Percentiles rank a stretch among this genome's conserved stretches.
Conservation (phyloP, 2,888 invertebrate species). For the Zaprionus obscuricornis region DNA sequence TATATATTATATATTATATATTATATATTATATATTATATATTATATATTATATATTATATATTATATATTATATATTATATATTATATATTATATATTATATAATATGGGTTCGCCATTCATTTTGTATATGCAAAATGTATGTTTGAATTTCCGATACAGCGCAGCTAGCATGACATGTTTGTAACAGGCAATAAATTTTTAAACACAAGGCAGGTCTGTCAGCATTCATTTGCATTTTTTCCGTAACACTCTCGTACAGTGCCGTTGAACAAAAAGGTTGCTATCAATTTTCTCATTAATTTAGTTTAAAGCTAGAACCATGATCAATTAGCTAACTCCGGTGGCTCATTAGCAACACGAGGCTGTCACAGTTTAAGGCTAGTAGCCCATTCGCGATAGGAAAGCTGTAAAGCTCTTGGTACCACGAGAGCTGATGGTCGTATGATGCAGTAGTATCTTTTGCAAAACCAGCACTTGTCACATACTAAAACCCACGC, state of each 20-base stretch:
- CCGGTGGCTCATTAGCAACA: slow-evolving; percentile 58
- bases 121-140: slow-evolving; percentile 65
- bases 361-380: no score
- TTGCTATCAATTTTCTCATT: slow-evolving; percentile 58
- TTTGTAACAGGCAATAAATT: slow-evolving; percentile 44
- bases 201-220: neutral
- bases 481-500: no score
- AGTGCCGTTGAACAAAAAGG: slow-evolving; percentile 1
- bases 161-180: slow-evolving; percentile 28
- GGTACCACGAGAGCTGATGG: no score
- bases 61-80: neutral
- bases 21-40: neutral
- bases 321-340: slow-evolving; percentile 50
- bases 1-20: no score
- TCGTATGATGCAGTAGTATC: no score
- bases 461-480: no score
- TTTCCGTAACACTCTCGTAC: neutral
- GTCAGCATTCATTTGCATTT: neutral
- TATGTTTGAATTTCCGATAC: slow-evolving; percentile 13
- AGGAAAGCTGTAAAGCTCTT: slow-evolving; percentile 1
- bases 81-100: neutral
- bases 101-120: slow-evolving; percentile 38
- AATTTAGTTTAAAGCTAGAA: slow-evolving; percentile 51
- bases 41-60: neutral
- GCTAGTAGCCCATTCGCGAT: slow-evolving; percentile 8